Conservation (phyloP, 2,888 invertebrate species). For the Colostygia pectinataria region DNA sequence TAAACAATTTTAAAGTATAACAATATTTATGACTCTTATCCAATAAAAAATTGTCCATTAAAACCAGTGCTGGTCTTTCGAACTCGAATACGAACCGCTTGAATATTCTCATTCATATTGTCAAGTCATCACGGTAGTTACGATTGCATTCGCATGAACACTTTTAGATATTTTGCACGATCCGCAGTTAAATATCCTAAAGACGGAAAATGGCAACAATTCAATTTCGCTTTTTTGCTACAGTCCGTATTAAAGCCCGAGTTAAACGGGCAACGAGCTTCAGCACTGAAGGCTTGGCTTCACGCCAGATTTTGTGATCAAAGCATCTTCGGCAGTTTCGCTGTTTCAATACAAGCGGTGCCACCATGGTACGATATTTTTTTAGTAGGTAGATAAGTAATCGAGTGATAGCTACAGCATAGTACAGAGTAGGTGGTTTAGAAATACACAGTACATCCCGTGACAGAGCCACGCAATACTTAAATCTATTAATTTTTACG, state of each 20-base stretch:
- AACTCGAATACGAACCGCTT: constrained; percentile 46
- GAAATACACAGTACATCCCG: constrained; percentile 1
- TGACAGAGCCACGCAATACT: constrained; percentile 3
- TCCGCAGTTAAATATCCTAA: constrained; percentile 67
- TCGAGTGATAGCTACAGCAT: constrained; percentile 33
- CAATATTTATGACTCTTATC: constrained; percentile 1
- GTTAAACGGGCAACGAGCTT: constrained; percentile 69
- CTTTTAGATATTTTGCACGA: constrained; percentile 70
- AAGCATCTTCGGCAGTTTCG: constrained; percentile 66
- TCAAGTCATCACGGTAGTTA: constrained; percentile 69
- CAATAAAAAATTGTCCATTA: constrained; percentile 30
- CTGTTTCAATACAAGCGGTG: constrained; percentile 59
- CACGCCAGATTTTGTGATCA: constrained; percentile 63
- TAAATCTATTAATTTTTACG: constrained; percentile 52
- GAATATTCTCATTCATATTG: constrained; percentile 50
- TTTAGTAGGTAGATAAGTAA: constrained; percentile 57
- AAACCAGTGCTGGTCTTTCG: constrained; percentile 21
- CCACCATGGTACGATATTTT: constrained; percentile 54
- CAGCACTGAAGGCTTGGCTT: constrained; percentile 71
- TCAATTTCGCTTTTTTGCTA: constrained; percentile 82
- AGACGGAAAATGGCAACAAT: constrained; percentile 78
- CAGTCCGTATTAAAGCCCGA: constrained; percentile 61
- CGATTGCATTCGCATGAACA: constrained; percentile 70
- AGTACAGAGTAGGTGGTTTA: constrained; percentile 31
- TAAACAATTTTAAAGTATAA: constrained; percentile 25